Evolutionary conservation across 1,140 invertebrate genomes (phyloP), one percentile per base, ranked within the genome.

Genomic region (Fopius arisanus): DNA sequence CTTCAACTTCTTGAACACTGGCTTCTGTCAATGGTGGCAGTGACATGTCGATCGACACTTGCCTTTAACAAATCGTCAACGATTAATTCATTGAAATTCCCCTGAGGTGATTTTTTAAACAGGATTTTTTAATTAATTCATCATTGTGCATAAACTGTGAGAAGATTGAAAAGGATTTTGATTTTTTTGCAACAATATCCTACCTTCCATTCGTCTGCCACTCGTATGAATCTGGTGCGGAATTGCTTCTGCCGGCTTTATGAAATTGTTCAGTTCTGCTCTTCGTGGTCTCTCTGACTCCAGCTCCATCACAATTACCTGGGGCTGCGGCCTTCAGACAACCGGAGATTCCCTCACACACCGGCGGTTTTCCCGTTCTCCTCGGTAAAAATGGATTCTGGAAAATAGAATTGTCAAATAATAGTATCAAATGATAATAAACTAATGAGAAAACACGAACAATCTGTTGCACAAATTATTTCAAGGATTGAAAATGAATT

Each of bases 191-290:
- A 62, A 33, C 31, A 74, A 31, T n/a, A 23, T n/a, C 78, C 81
- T 85, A 88, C 86, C 88, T 88, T 78, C 85, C 82, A 51, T 88
- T 86, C 33, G 80, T 72, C 16, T 86, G 89, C 86, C 90, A 90
- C 72, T 91, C 88, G 81, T 92, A 94, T n/a, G 91, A 91, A 48
- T 91, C 92, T n/a, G 93, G 93, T 21, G 93, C 93, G 10, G 93
- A 94, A 81, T 93, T 92, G 33, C 93, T 93, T 67, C 92, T 87
- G 16, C 91, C 92, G n/a, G 90, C 88, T 70, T 87, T 84, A 59
- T 86, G 81, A 66, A 86, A 86, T 62, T 79, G 74, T 67, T 83
- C 77, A 0, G 82, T 72, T 73, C 81, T 84, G 0, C 65, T 77
- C 51, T 78, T 77, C 78, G 81, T 76, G 33, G 51, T 19, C 41